Evolutionary conservation across 2,888 invertebrate genomes (phyloP).

Genomic region (Cerastis rubricosa): DNA sequence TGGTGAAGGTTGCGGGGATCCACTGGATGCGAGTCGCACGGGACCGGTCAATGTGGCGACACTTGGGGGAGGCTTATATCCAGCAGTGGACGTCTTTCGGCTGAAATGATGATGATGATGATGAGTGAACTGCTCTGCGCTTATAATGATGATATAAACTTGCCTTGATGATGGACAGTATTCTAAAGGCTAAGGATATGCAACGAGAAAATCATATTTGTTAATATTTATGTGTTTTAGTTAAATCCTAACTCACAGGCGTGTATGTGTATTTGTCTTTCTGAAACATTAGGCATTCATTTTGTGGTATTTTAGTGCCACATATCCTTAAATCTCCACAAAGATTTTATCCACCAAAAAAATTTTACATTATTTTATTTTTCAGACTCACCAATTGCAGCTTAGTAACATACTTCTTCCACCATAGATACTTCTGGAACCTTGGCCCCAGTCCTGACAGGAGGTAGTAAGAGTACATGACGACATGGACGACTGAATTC

Average conservation of each 20-base stretch:
- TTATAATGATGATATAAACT: neutral
- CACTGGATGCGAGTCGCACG: no score
- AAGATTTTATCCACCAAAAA: neutral
- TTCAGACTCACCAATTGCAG: conserved; percentile 93
- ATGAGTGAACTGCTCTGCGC: neutral
- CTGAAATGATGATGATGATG: no score
- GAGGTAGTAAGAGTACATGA: conserved; percentile 96
- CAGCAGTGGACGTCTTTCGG: no score
- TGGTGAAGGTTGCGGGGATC: no score
- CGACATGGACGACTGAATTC: conserved; percentile 94
- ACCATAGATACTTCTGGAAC: conserved; percentile 95
- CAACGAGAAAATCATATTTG: neutral
- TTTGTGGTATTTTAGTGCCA: neutral
- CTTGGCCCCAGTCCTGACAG: conserved; percentile 94
- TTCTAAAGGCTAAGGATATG: neutral
- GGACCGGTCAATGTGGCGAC: no score
- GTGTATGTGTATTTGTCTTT: neutral
- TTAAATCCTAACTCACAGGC: neutral
- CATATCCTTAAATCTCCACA: neutral
- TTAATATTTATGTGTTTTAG: neutral
- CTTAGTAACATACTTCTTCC: conserved; percentile 96
- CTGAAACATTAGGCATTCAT: neutral
- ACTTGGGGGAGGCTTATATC: no score
- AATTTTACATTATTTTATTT: neutral
- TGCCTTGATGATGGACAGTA: neutral